Base-by-base conservation (phyloP, 2,797 vertebrate genomes). In the Tenualosa thibaudeaui region DNA sequence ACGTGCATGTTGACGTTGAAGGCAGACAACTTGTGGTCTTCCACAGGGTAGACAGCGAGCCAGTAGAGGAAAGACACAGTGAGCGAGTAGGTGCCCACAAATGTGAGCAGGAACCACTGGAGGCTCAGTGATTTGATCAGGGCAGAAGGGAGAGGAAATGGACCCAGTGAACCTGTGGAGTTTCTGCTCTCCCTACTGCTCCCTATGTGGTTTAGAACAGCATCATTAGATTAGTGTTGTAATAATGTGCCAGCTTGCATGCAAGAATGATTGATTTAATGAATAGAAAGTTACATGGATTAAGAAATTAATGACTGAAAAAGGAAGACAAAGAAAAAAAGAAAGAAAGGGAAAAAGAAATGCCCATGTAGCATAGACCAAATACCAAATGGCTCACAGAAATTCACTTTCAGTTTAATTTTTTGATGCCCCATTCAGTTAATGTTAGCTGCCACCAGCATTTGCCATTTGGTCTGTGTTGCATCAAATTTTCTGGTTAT, bases 1-100 rank as follows among this genome's bases (percentile, higher is more conserved):
- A 81, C 56, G 26, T 88, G 87, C 81, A 86, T 82, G 24, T 87
- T 87, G 85, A 89, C n/a, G 78, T 85, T 87, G 31, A 85, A 78
- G 71, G 43, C 43, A 24, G 82, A 84, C 3, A 86, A 53, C 1
- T 17, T 51, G 24, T 50, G 13, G 9, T 46, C 13, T 60, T 83
- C 85, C 22, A 83, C 81, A 22, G 82, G 62, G 51, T 85, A 87
- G 40, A 58, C 71, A 6, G 86, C 15, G 54, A 54, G 81, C 85
- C 88, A 87, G 85, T 84, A 89, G 15, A 82, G 68, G 15, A 84
- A 31, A 40, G 88, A 81, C n/a, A 89, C 88, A 19, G 71, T 84
- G 31, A 89, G 60, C n/a, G 65, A 82, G 82, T 37, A 84, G 56
- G 75, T 81, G 58, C 81, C 51, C 56, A 56, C 82, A 2, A 89